phyloP scores from a whole-genome alignment of 2,888 invertebrate genomes.

The Cataglyphis rosenhaueri region DNA sequence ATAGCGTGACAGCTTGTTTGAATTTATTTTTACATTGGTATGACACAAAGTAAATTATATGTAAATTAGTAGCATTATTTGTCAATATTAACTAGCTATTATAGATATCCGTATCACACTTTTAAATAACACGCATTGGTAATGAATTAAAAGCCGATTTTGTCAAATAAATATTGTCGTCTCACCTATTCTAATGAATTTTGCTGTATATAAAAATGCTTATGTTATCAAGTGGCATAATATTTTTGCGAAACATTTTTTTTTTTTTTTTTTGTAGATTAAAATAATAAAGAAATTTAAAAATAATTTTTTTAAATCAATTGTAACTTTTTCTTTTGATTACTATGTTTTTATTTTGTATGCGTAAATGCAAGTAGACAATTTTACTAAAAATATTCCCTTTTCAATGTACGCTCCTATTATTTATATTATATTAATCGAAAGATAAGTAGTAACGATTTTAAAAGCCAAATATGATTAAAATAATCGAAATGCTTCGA shows the following conservation, averaged over 20 bases:
- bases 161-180: background rate
- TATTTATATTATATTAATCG: background rate
- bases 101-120: background rate
- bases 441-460: background rate
- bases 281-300: background rate
- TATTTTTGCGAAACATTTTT: background rate
- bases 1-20: background rate
- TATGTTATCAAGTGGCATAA: background rate
- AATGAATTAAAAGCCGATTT: background rate
- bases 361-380: background rate
- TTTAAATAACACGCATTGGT: background rate
- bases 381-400: background rate
- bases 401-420: background rate
- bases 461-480: background rate
- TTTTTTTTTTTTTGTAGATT: background rate
- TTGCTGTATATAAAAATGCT: background rate
- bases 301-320: background rate
- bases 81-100: background rate
- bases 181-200: background rate
- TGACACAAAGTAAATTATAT: background rate
- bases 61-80: background rate
- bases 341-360: background rate
- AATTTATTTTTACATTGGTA: background rate
- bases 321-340: background rate
- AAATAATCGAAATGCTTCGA: background rate